Conservation (phyloP, 1,140 invertebrate species). For the Oscheius sp. region DNA sequence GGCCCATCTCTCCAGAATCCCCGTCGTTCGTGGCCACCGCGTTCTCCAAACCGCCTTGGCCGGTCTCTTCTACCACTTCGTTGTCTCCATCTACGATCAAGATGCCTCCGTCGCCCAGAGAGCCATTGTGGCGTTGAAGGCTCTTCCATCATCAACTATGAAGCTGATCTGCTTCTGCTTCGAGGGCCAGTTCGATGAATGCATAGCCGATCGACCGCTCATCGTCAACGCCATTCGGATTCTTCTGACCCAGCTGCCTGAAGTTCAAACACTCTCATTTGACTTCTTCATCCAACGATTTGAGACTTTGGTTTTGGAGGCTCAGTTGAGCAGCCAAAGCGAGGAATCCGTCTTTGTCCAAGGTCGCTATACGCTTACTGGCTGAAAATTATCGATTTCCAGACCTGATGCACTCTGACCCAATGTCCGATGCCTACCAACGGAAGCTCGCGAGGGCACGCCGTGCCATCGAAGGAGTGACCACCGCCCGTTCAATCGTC, state of each 20-base stretch:
- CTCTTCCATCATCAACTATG: conserved; percentile 77
- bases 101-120: conserved; percentile 90
- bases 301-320: conserved; percentile 89
- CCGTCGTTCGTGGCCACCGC: conserved; percentile 77
- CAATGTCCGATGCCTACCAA: conserved; percentile 81
- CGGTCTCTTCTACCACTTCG: conserved; percentile 92
- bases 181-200: conserved; percentile 69
- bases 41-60: conserved; percentile 86
- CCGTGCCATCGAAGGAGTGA: conserved; percentile 75
- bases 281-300: conserved; percentile 97
- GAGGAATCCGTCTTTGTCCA: conserved; percentile 76
- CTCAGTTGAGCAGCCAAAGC: conserved; percentile 80
- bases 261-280: conserved; percentile 86
- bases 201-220: conserved; percentile 92
- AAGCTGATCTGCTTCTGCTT: conserved; percentile 64
- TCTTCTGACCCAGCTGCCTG: conserved; percentile 84
- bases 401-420: conserved; percentile 86
- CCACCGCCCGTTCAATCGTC: conserved; percentile 75
- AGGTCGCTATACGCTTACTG: conserved; percentile 66
- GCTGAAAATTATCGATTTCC: background rate
- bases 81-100: conserved; percentile 90
- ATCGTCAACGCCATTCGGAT: conserved; percentile 94
- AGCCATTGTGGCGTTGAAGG: conserved; percentile 85
- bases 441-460: conserved; percentile 83
- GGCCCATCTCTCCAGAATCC: conserved; percentile 72